These are phyloP conservation scores for Merops nubicus DNA, from an alignment of 2,113 vertebrate species.

Conservation along the genomic window DNA sequence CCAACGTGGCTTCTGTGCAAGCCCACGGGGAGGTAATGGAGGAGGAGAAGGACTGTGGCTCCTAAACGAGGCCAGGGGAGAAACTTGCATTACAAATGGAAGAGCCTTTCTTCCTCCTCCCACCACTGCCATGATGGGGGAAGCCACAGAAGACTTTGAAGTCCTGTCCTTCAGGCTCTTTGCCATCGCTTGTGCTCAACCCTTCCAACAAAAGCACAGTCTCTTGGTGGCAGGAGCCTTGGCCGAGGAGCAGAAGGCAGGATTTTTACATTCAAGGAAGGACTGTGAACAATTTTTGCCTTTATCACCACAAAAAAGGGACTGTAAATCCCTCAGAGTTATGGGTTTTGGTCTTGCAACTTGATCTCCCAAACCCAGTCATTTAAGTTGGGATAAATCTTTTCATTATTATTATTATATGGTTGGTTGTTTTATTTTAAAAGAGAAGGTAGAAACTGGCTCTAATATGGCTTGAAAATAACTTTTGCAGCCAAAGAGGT, in stretches of 20 bases:
- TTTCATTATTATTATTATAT: conserved; percentile 12
- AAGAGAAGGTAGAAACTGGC: background rate
- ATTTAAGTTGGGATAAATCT: background rate
- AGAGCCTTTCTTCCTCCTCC: background rate
- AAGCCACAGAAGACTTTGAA: conserved; percentile 21
- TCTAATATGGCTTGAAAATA: background rate
- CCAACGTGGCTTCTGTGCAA: background rate
- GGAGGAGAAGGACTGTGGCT: background rate
- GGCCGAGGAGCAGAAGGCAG: background rate
- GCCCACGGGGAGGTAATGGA: background rate
- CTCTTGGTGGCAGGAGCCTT: conserved; percentile 22
- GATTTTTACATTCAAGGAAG: conserved; percentile 26
- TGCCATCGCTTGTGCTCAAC: background rate
- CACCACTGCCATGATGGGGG: background rate
- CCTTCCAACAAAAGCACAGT: conserved; percentile 33
- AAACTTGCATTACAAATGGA: background rate
- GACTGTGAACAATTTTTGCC: conserved; percentile 33
- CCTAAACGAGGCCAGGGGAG: background rate
- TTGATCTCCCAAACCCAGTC: background rate
- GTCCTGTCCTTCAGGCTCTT: background rate
- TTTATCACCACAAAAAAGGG: conserved; percentile 30
- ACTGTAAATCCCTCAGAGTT: conserved; percentile 35
- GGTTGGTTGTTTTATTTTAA: background rate
- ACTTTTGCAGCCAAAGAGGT: background rate
- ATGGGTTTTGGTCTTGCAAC: background rate